phyloP scores from a whole-genome alignment of 2,797 vertebrate genomes.

The Octomys mimax region DNA sequence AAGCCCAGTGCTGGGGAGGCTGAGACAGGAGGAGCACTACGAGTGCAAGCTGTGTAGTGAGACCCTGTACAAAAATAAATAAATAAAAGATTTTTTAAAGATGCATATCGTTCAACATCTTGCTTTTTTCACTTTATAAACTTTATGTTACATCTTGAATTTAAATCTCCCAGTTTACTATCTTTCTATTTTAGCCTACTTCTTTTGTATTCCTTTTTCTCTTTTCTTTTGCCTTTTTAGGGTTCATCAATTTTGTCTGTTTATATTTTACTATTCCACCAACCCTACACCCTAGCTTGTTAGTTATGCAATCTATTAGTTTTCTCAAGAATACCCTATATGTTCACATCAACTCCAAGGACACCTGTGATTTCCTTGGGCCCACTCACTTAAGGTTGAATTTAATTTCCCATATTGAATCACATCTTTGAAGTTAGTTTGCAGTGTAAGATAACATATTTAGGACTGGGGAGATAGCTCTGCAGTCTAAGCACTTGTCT shows the following conservation, averaged over 20 bases:
- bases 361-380: not conserved
- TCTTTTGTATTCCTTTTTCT: not conserved
- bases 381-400: not conserved
- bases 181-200: not conserved
- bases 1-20: too few species aligned
- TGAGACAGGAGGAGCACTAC: too few species aligned
- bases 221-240: not conserved
- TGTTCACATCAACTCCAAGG: not conserved
- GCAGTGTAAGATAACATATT: not conserved
- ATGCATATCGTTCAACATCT: not conserved
- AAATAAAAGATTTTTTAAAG: too few species aligned
- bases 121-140: not conserved
- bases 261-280: not conserved
- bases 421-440: not conserved
- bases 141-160: not conserved
- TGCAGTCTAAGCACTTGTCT: too few species aligned
- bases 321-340: not conserved
- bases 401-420: conserved; percentile 20
- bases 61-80: too few species aligned
- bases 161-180: conserved; percentile 11
- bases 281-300: not conserved
- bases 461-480: too few species aligned
- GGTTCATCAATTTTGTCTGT: conserved; percentile 5
- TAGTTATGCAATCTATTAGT: not conserved
- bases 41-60: too few species aligned